These are phyloP conservation scores for Timandra comae DNA, from an alignment of 2,888 invertebrate species.

Conservation along the genomic window DNA sequence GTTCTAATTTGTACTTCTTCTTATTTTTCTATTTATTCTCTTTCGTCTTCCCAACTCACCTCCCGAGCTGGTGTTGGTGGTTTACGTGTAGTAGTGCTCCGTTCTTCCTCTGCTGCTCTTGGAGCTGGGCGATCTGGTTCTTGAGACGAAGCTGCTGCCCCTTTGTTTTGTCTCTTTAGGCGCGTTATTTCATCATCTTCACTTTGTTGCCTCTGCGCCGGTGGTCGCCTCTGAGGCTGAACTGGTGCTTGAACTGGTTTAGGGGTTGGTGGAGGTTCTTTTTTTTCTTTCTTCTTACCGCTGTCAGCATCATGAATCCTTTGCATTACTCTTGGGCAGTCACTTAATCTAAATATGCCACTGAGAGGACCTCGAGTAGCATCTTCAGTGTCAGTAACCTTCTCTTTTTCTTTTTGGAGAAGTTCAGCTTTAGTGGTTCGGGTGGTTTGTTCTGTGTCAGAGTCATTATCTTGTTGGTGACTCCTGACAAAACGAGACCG, in stretches of 20 bases:
- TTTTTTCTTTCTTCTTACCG: constrained; percentile 85
- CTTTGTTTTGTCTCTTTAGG: constrained; percentile 90
- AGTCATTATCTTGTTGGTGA: constrained; percentile 84
- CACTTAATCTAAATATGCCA: constrained; percentile 90
- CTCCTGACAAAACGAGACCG: constrained; percentile 82
- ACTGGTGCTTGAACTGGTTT: constrained; percentile 77
- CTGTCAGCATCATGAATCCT: constrained; percentile 88
- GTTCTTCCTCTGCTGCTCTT: constrained; percentile 76
- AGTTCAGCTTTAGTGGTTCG: constrained; percentile 82
- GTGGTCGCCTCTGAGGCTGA: constrained; percentile 74
- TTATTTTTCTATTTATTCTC: constrained; percentile 42
- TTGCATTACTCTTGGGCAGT: constrained; percentile 93
- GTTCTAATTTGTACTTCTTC: constrained; percentile 56
- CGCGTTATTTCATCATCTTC: constrained; percentile 94
- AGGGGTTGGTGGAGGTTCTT: constrained; percentile 76
- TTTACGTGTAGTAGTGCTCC: constrained; percentile 76
- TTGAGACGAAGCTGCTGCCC: constrained; percentile 76
- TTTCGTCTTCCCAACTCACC: constrained; percentile 83
- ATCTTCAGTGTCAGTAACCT: constrained; percentile 92
- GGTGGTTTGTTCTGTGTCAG: constrained; percentile 81
- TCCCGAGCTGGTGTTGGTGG: constrained; percentile 84
- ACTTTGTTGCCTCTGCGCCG: constrained; percentile 86
- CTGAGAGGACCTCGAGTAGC: constrained; percentile 90
- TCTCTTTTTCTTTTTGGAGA: constrained; percentile 78
- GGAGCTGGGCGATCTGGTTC: constrained; percentile 77